Base-by-base conservation (phyloP, 2,113 vertebrate species). In the Tachysurus vachellii region DNA sequence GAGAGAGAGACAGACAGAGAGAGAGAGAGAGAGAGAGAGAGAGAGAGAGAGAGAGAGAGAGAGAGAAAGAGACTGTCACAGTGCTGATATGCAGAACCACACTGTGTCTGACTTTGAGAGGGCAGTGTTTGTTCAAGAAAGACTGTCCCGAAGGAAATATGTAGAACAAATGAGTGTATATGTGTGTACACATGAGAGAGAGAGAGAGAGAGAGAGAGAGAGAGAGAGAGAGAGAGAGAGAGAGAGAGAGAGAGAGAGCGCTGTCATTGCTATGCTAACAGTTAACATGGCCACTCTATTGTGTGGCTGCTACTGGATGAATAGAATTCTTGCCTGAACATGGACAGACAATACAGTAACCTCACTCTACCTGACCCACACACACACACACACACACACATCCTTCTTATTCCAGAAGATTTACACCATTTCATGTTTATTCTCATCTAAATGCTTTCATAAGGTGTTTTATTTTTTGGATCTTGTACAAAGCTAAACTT, bases 281-380 rank as follows among this genome's bases (percentile, higher is more conserved):
- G 92, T 93, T 93, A 93, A 90, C 92, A 89, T 83, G 83, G 91
- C 85, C n/a, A 57, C 88, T 87, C 92, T 85, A 91, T 94, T 94
- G 94, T 94, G 77, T 80, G 28, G 73, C 54, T 89, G 86, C 68
- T 70, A 76, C 73, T 26, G 86, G 42, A 89, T 89, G 89, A 89
- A 89, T 89, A 88, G 84, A 57, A 56, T 64, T 86, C 10, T 56
- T 90, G 89, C 85, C 73, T 86, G 82, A 84, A 71, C 84, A 68
- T 70, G 50, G 12, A 84, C 80, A 88, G 76, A 88, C 89, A 89
- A 61, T 42, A 59, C 57, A 86, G 64, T 81, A n/a, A 85, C 54
- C 82, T 73, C 31, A 85, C 56, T 66, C 76, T 87, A 28, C 73
- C 64, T 86, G 85, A 84, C 88, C 68, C 36, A 57, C 53, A 28